A percentile compares a stretch with the other conserved stretches of the same genome.
These are phyloP conservation scores for Forbesichthys agassizii DNA, from an alignment of 2,113 vertebrate genomes.

Conservation along the genomic window DNA sequence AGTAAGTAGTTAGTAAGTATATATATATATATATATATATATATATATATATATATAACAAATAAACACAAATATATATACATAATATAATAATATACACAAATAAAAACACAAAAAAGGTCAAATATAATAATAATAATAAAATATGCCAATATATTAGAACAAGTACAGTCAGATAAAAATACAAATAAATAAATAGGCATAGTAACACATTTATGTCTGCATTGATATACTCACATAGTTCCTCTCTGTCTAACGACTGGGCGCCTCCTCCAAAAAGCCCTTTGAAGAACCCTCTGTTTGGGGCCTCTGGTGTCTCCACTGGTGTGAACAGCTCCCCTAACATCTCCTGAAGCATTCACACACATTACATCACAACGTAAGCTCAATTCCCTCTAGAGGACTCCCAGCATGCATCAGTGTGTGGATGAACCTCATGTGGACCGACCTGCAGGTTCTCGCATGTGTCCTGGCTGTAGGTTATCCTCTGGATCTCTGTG, in stretches of 20 bases:
- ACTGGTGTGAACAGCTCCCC: slow-evolving; percentile 97
- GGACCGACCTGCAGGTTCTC: slow-evolving; percentile 93
- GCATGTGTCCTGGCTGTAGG: slow-evolving; percentile 97
- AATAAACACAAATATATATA: no score
- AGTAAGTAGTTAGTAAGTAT: no score
- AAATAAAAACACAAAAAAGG: no score
- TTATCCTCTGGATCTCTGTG: slow-evolving; percentile 97
- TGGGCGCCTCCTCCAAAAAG: slow-evolving; percentile 96
- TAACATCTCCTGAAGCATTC: slow-evolving; percentile 90
- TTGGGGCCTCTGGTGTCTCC: slow-evolving; percentile 97
- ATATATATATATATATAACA: no score
- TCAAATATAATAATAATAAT: no score
- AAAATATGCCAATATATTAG: neutral
- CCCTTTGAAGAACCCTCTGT: slow-evolving; percentile 98
- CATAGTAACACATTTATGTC: neutral
- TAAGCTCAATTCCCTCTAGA: neutral
- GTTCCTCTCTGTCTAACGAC: slow-evolving; percentile 95
- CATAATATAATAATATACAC: no score
- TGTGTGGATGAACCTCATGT: neutral
- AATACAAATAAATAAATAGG: neutral
- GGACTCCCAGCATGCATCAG: neutral
- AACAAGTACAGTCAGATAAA: no score
- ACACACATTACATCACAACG: slow-evolving; percentile 9
- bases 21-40: no score
- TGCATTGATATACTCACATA: slow-evolving; percentile 82